Percentiles rank a stretch among this genome's conserved stretches.
Conservation (phyloP, 2,113 vertebrate genomes). For the Gnathochromis pfefferi region DNA sequence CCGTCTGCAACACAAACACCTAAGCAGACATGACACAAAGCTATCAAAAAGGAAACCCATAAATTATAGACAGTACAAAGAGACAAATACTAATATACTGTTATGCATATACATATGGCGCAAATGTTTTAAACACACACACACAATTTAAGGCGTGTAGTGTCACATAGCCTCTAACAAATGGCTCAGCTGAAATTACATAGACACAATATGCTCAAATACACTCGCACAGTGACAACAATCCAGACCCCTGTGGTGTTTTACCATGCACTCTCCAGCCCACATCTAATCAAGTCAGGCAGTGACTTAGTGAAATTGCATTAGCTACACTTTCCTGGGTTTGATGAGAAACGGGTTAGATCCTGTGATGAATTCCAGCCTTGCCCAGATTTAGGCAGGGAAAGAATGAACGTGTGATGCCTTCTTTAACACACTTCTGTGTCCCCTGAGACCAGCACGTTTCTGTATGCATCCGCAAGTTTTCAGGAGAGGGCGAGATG, state of each 20-base stretch:
- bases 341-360: constrained; percentile 76
- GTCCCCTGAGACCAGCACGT: constrained; percentile 16
- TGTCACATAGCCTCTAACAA: background rate
- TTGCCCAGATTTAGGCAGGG: constrained; percentile 42
- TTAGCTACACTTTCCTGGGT: constrained; percentile 76
- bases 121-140: background rate
- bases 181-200: background rate
- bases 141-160: background rate
- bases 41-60: background rate
- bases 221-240: constrained; percentile 31
- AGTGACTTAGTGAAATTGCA: constrained; percentile 82
- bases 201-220: constrained; percentile 5
- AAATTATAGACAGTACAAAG: background rate
- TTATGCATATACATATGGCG: background rate
- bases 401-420: constrained; percentile 37
- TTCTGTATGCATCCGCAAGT: constrained; percentile 14
- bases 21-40: background rate
- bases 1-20: background rate
- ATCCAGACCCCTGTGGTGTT: constrained; percentile 19
- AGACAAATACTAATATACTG: background rate
- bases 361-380: constrained; percentile 64
- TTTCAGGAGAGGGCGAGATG: background rate
- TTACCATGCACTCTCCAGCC: constrained; percentile 46
- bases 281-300: constrained; percentile 75
- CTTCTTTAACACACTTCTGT: constrained; percentile 52